These are phyloP conservation scores for Pheucticus melanocephalus DNA, from an alignment of 2,113 vertebrate genomes.

Conservation along the genomic window DNA sequence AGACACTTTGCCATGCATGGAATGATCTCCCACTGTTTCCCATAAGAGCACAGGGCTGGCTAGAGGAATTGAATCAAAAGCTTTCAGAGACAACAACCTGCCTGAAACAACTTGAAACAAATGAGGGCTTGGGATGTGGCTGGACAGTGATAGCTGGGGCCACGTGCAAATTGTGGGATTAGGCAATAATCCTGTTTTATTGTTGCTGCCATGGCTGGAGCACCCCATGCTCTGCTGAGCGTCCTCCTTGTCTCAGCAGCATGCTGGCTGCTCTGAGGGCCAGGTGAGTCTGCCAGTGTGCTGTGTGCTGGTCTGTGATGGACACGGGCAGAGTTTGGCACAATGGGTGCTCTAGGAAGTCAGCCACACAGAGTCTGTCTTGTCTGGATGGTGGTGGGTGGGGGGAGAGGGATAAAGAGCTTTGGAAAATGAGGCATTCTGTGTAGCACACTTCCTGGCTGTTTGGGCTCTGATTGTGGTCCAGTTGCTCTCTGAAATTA, in stretches of 20 bases:
- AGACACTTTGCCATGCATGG: constrained; percentile 70
- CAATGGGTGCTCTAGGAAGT: not conserved
- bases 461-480: rapidly evolving
- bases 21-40: constrained; percentile 79
- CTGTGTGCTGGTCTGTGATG: rapidly evolving
- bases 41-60: constrained; percentile 65
- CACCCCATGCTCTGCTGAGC: not conserved
- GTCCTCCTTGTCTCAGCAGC: not conserved
- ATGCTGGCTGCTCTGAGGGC: not conserved
- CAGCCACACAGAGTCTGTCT: not conserved
- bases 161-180: not conserved
- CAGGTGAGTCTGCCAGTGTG: not conserved
- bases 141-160: not conserved
- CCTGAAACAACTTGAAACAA: constrained; percentile 56
- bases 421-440: not conserved
- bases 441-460: not conserved
- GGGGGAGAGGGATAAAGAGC: not conserved
- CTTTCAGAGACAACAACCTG: constrained; percentile 59
- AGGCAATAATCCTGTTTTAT: not conserved
- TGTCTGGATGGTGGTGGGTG: not conserved
- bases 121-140: not conserved
- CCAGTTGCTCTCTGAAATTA: not conserved
- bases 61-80: constrained; percentile 69
- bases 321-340: not conserved
- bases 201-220: not conserved